These are phyloP conservation scores for Rhogogaster chlorosoma DNA, from an alignment of 2,888 invertebrate genomes.

Conservation along the genomic window DNA sequence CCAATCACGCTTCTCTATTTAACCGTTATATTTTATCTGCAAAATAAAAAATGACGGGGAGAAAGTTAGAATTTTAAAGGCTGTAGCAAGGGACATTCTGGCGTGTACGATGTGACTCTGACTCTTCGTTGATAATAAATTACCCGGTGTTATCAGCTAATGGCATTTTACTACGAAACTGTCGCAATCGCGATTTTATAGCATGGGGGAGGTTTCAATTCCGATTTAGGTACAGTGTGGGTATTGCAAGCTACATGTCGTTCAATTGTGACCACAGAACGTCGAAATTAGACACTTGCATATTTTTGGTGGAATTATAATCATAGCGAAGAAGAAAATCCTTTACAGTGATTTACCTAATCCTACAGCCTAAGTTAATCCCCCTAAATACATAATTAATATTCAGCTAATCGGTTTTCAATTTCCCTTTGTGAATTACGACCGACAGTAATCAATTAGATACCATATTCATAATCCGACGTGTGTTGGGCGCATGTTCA, in stretches of 20 bases:
- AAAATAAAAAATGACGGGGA: neutral
- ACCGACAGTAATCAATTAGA: neutral
- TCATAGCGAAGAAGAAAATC: neutral
- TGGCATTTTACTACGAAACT: neutral
- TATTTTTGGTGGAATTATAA: neutral
- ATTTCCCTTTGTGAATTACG: neutral
- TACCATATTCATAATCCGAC: neutral
- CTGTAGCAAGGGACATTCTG: neutral
- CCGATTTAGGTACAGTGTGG: neutral
- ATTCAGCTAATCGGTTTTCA: neutral
- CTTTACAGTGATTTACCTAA: neutral
- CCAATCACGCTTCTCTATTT: neutral
- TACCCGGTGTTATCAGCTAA: conserved; percentile 18
- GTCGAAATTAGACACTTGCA: neutral
- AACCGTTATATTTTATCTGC: neutral
- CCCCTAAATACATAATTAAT: neutral
- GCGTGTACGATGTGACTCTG: neutral
- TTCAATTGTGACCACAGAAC: neutral
- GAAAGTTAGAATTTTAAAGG: neutral
- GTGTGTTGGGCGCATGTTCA: neutral
- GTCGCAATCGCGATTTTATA: neutral
- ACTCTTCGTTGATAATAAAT: conserved; percentile 5
- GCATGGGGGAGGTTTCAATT: conserved; percentile 5
- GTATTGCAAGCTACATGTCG: neutral
- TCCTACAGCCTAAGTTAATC: neutral